Percentiles rank a stretch among this genome's conserved stretches.
phyloP scores from a whole-genome alignment of 2,113 vertebrate genomes.

The Sturnus vulgaris region DNA sequence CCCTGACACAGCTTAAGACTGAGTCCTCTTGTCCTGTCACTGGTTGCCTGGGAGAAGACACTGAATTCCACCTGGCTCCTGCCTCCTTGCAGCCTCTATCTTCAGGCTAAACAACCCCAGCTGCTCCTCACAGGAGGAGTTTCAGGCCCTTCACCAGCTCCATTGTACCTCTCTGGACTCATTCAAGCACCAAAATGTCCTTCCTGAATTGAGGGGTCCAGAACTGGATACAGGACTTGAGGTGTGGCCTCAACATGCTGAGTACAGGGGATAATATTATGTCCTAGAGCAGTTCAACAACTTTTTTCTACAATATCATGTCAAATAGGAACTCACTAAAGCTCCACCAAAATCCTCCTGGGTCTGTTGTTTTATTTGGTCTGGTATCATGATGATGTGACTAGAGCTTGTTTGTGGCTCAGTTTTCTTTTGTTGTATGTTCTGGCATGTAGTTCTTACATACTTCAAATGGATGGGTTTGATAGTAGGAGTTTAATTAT shows the following conservation, averaged over 20 bases:
- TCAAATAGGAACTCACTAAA: neutral
- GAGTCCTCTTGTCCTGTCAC: neutral
- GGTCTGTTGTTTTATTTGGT: neutral
- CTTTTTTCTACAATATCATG: neutral
- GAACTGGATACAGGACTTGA: neutral
- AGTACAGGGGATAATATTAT: neutral
- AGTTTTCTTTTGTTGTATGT: neutral
- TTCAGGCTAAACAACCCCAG: neutral
- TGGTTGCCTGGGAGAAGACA: neutral
- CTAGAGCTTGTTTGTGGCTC: neutral
- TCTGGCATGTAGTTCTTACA: neutral
- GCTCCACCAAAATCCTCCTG: neutral
- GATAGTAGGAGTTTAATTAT: neutral
- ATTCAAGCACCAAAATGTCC: neutral
- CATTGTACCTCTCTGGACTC: neutral
- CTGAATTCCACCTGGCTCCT: too few relatives aligned
- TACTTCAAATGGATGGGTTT: neutral
- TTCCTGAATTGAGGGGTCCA: neutral
- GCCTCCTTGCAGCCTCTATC: neutral
- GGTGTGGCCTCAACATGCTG: neutral
- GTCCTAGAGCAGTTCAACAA: neutral
- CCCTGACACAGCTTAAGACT: neutral
- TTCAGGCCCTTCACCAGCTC: neutral
- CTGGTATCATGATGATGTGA: neutral
- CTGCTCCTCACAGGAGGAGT: neutral